Base-by-base conservation (phyloP, 2,797 vertebrate genomes). In the Danio choprae region DNA sequence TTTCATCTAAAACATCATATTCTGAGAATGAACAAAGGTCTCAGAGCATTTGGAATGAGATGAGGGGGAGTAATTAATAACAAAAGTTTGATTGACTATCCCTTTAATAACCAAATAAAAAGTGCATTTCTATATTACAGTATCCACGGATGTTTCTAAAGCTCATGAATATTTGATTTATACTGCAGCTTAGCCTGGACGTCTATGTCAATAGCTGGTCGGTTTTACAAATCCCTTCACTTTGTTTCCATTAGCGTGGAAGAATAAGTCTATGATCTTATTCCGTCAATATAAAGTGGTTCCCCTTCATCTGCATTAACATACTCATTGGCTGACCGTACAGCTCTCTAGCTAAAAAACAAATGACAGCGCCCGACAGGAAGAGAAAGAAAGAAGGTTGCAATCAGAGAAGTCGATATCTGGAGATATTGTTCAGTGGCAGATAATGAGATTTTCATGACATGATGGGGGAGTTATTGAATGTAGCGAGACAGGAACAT, bases 381-480 rank as follows among this genome's bases (percentile, higher is more conserved):
- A 76, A 59, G 81, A 62, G 38, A 69, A 5, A 63, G 62, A 70
- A 16, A 75, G 79, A 82, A 79, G 29, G 65, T 51, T 41, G 71
- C 38, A 76, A 64, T 60, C 55, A 59, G 59, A 77, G 43, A 62
- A 62, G 77, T 77, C 74, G 40, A 78, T 77, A 67, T 63, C 50
- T 44, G 38, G 62, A 81, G 73, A 71, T 70, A 58, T 46, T 60
- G 56, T 77, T 77, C 46, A 29, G 59, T 53, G 59, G 51, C 51
- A 46, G 53, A 68, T 60, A 84, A 68, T 81, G 69, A 81, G 79
- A 81, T 68, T 74, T 81, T 56, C 43, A 53, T 74, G 79, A 41
- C 62, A 56, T 50, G 62, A 68, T 51, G 63, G 55, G 71, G 56
- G 46, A 64, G 59, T 65, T 80, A 75, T 81, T 74, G 79, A 69